phyloP scores from a whole-genome alignment of 2,113 vertebrate species.

The Baryphthengus martii region DNA sequence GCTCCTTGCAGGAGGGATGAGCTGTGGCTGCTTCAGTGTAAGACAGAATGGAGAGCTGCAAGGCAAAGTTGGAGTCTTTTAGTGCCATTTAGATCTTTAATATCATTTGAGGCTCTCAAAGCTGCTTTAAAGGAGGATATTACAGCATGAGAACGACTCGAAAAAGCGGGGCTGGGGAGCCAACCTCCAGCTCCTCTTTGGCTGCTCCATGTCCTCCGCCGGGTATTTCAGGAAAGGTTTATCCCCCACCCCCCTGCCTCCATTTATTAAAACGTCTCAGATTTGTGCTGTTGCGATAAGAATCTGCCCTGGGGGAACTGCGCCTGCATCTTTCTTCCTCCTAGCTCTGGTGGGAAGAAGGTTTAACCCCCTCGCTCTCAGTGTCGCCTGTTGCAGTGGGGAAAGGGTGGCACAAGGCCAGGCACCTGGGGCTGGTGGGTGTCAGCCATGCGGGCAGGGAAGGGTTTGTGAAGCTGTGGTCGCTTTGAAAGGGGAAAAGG shows the following conservation, averaged over 20 bases:
- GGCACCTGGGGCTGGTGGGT: background rate
- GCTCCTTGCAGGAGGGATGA: background rate
- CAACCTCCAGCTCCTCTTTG: background rate
- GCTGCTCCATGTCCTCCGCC: rapidly evolving
- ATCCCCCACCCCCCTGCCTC: background rate
- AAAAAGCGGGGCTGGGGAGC: background rate
- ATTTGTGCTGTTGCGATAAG: rapidly evolving
- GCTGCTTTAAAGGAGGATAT: background rate
- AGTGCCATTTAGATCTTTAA: background rate
- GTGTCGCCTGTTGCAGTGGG: rapidly evolving
- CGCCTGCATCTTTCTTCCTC: background rate
- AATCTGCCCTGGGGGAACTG: background rate
- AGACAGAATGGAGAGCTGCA: background rate
- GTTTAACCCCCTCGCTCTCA: background rate
- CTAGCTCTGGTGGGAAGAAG: background rate
- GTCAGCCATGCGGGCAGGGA: background rate
- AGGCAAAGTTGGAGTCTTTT: background rate
- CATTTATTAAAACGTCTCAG: background rate
- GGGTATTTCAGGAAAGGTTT: background rate
- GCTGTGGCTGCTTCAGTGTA: background rate
- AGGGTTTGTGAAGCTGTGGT: background rate
- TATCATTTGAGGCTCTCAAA: background rate
- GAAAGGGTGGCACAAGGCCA: background rate
- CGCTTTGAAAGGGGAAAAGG: background rate
- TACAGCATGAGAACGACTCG: background rate